phyloP scores from a whole-genome alignment of 2,797 vertebrate genomes.

The Anniella stebbinsi region DNA sequence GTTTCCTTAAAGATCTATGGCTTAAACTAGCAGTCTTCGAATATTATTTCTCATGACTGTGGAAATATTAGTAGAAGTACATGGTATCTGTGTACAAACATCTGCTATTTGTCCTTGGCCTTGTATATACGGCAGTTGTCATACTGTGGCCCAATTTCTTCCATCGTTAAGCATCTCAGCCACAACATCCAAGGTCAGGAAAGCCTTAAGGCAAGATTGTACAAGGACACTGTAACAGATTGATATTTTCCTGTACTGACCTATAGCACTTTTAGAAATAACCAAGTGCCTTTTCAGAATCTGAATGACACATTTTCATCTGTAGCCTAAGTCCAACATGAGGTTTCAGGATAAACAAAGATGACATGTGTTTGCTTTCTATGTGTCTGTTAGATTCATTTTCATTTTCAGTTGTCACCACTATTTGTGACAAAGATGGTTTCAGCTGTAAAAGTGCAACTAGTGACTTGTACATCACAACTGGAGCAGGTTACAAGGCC shows the following conservation, averaged over 20 bases:
- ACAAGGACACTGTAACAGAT: background rate
- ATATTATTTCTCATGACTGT: background rate
- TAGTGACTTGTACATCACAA: background rate
- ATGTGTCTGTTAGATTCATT: background rate
- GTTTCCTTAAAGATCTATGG: background rate
- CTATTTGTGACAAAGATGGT: background rate
- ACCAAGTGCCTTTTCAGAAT: background rate
- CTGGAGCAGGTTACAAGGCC: background rate
- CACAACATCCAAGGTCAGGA: background rate
- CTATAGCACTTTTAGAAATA: background rate
- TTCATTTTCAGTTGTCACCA: background rate
- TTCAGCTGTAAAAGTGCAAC: background rate
- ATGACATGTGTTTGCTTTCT: slow-evolving; percentile 1
- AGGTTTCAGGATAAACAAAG: background rate
- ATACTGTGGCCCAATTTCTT: background rate
- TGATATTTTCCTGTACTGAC: slow-evolving; percentile 1
- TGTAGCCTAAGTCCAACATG: background rate
- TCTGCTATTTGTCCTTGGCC: background rate
- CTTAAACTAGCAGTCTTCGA: background rate
- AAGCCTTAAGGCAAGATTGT: accelerated
- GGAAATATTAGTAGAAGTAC: background rate
- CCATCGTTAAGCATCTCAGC: background rate
- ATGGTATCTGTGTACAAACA: background rate
- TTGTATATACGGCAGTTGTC: background rate
- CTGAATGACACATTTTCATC: background rate